Evolutionary conservation across 2,888 invertebrate species (phyloP), one percentile per base, ranked within the genome.

Genomic region (Colostygia pectinataria): DNA sequence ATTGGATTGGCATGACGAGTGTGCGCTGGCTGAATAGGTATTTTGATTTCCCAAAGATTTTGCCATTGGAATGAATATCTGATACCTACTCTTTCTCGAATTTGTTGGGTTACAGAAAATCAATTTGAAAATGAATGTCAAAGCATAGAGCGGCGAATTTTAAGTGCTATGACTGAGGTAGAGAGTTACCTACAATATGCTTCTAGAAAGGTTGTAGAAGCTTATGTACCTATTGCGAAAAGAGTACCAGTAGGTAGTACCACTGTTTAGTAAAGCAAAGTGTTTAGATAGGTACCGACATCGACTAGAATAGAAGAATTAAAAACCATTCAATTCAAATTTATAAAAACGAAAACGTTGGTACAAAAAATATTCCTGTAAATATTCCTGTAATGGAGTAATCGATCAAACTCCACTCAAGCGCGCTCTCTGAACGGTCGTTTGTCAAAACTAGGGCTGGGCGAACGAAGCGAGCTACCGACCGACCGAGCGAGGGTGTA

Each of bases 361-460:
- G 48, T 40, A 29, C 46, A 46, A 46, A 49, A 49, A 20, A 60
- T 56, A 55, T 56, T 60, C 51, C 58, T 54, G 61, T 61, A 63
- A 76, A 59, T 56, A 55, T 57, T 60, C 50, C 56, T 53, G 61
- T 61, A 63, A 76, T 73, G 65, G 71, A 66, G 75, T 77, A 80
- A 81, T 80, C 79, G 77, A 80, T 80, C 77, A 81, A 65, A 55
- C 63, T 58, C 69, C 69, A 71, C 66, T 73, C 75, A 67, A 70
- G 70, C 77, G 74, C 68, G 71, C 65, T 74, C 72, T 75, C 74
- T 61, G 81, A 75, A 71, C 80, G 80, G 74, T 79, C 83, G 79
- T 80, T 84, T 83, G 80, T 84, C 80, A 84, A 87, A 86, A 83
- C 34, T 61, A 61, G 58, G 44, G 58, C 31, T 58, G 60, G n/a